phyloP scores from a whole-genome alignment of 2,113 vertebrate genomes.

The Formicarius rufipectus region DNA sequence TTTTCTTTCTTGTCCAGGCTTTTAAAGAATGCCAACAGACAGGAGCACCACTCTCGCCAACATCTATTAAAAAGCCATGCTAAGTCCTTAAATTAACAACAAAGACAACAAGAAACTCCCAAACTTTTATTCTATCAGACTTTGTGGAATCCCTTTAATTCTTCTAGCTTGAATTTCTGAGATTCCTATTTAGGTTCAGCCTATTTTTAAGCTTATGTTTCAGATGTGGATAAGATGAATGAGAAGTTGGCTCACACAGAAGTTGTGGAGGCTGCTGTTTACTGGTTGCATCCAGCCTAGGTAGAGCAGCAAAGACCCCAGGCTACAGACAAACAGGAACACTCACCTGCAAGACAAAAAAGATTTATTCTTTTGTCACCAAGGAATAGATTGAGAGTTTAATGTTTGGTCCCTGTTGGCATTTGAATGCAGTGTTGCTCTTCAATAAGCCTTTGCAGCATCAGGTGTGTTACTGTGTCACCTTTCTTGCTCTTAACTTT shows the following conservation, averaged over 20 bases:
- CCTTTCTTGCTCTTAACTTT: background rate
- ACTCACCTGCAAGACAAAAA: background rate
- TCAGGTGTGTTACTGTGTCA: background rate
- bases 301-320: background rate
- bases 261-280: background rate
- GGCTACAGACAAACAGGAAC: background rate
- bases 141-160: background rate
- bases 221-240: background rate
- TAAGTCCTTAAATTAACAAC: background rate
- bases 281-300: background rate
- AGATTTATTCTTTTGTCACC: background rate
- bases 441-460: background rate
- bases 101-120: rapidly evolving
- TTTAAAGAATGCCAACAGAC: background rate
- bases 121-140: background rate
- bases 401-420: background rate
- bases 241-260: background rate
- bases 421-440: background rate
- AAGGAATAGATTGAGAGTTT: background rate
- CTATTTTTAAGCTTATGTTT: background rate
- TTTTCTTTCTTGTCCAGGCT: background rate
- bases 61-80: background rate
- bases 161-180: background rate
- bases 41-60: background rate
- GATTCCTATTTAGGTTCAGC: background rate